phyloP scores from a whole-genome alignment of 2,113 vertebrate genomes.

The Trochalopteron elliotii region DNA sequence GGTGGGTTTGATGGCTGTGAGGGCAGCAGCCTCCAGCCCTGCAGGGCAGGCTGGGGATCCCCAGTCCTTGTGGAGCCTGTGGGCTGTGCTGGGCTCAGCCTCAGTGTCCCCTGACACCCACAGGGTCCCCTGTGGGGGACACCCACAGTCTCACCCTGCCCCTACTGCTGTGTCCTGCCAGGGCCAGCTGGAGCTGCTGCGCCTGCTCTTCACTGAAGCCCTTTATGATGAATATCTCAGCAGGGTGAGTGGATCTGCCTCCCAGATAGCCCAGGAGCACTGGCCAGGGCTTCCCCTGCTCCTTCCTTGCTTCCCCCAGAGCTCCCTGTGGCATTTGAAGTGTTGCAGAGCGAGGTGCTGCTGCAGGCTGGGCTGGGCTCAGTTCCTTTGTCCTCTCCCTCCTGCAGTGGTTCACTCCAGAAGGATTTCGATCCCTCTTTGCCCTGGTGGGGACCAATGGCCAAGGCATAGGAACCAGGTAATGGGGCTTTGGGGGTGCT shows the following conservation, averaged over 20 bases:
- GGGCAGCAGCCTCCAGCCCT: not conserved
- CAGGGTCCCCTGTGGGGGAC: accelerated
- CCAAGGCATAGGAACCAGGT: constrained; percentile 98
- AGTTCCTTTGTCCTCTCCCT: not conserved
- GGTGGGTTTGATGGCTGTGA: not conserved
- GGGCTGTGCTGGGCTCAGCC: not conserved
- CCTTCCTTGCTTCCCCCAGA: not conserved
- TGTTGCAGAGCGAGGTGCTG: not conserved
- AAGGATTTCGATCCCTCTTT: constrained; percentile 94
- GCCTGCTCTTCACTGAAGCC: constrained; percentile 84
- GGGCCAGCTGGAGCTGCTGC: constrained; percentile 89
- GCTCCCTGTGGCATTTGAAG: not conserved
- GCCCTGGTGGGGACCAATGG: constrained; percentile 95
- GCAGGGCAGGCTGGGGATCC: not conserved
- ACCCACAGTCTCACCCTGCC: not conserved
- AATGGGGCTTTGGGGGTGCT: not conserved
- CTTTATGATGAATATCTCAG: constrained; percentile 87
- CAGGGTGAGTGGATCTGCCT: constrained; percentile 78
- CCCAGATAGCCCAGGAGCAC: accelerated
- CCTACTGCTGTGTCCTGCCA: constrained; percentile 3
- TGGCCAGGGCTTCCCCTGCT: not conserved
- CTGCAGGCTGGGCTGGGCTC: not conserved
- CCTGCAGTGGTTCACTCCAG: constrained; percentile 92
- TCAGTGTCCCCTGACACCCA: not conserved
- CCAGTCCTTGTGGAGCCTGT: not conserved